These are phyloP conservation scores for Sebastes elongatus DNA, from an alignment of 2,797 vertebrate species.

Conservation along the genomic window DNA sequence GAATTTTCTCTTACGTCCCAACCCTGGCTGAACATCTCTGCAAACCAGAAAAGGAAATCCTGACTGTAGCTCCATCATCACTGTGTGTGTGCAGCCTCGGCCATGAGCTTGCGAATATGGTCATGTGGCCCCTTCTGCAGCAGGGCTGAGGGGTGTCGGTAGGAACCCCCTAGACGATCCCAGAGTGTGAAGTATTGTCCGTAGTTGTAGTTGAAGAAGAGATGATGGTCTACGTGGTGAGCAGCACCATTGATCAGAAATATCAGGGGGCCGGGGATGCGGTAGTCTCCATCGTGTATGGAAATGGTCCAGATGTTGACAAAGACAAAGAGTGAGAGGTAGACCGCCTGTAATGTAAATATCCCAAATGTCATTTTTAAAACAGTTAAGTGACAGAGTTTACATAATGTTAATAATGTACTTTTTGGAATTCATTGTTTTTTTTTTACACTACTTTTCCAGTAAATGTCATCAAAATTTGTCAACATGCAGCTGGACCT, in stretches of 20 bases:
- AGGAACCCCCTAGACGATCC: constrained; percentile 93
- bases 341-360: constrained; percentile 80
- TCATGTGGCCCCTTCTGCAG: constrained; percentile 87
- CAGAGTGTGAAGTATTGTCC: constrained; percentile 97
- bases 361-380: not conserved
- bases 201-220: constrained; percentile 95
- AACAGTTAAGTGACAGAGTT: not conserved
- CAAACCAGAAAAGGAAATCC: not conserved
- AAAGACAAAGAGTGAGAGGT: constrained; percentile 90
- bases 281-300: constrained; percentile 93
- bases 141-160: constrained; percentile 87
- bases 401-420: not conserved
- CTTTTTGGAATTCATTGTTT: not conserved
- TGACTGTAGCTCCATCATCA: not conserved
- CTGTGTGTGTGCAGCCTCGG: constrained; percentile 46
- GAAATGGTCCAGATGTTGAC: constrained; percentile 97
- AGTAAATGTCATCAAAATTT: not conserved
- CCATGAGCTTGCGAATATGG: constrained; percentile 77
- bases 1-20: not conserved
- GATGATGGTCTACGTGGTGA: constrained; percentile 94
- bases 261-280: constrained; percentile 83
- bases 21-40: not conserved
- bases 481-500: not conserved
- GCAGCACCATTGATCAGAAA: constrained; percentile 90
- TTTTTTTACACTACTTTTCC: not conserved